Percentiles rank a stretch among this genome's conserved stretches.
phyloP scores from a whole-genome alignment of 2,888 invertebrate genomes.

The Reticulitermes lucifugus region DNA sequence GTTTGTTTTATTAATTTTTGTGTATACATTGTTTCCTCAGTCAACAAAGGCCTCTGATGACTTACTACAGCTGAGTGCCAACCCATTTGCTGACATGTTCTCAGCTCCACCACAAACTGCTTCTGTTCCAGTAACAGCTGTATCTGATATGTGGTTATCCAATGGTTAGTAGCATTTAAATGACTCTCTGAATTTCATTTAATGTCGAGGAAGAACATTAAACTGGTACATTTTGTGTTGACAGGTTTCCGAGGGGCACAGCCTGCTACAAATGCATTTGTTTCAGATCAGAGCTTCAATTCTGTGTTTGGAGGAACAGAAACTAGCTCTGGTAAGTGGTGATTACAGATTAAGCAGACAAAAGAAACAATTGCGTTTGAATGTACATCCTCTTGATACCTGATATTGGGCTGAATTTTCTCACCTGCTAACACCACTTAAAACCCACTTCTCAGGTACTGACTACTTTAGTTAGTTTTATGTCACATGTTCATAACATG shows the following conservation, averaged over 20 bases:
- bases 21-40: slow-evolving; percentile 53
- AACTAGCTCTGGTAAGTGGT: slow-evolving; percentile 63
- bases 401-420: slow-evolving; percentile 21
- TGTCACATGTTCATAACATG: slow-evolving; percentile 21
- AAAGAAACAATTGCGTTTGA: not conserved
- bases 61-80: slow-evolving; percentile 82
- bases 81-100: slow-evolving; percentile 92
- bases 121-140: slow-evolving; percentile 58
- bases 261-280: slow-evolving; percentile 58
- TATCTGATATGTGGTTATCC: slow-evolving; percentile 68
- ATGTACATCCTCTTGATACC: slow-evolving; percentile 4
- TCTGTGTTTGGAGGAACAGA: slow-evolving; percentile 87
- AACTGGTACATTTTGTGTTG: not conserved
- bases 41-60: slow-evolving; percentile 85
- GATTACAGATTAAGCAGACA: slow-evolving; percentile 12
- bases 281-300: slow-evolving; percentile 88
- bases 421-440: slow-evolving; percentile 26
- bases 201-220: no score
- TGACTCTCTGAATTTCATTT: no score
- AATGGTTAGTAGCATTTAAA: slow-evolving; percentile 63
- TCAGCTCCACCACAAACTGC: slow-evolving; percentile 63
- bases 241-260: slow-evolving; percentile 52
- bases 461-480: not conserved
- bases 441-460: not conserved
- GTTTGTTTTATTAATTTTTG: no score